Conservation (phyloP, 2,797 vertebrate species). For the Phoxinus dragarum region DNA sequence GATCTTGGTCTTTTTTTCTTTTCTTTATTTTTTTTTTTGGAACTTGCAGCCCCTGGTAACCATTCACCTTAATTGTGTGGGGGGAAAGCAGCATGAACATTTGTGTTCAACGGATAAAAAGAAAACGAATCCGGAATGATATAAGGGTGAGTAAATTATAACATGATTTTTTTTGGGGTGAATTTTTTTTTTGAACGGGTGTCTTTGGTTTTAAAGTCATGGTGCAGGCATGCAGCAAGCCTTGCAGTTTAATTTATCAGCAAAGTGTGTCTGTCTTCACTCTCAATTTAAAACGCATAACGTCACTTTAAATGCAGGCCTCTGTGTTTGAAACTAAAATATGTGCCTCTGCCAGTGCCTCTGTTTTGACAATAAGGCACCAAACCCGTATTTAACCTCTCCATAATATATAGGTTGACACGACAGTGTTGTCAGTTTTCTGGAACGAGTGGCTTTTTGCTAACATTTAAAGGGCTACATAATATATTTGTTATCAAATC, state of each 20-base stretch:
- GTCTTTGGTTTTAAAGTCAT: constrained; percentile 7
- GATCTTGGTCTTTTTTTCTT: too few species aligned
- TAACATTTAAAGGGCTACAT: background rate
- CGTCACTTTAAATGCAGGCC: constrained; percentile 45
- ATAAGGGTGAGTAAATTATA: background rate
- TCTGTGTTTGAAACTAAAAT: constrained; percentile 64
- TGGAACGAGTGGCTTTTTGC: background rate
- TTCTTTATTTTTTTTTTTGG: too few species aligned
- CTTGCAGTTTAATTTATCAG: background rate
- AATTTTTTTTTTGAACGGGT: background rate
- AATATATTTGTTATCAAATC: background rate
- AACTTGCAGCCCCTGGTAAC: too few species aligned
- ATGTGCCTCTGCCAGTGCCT: constrained; percentile 53
- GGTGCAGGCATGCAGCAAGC: background rate
- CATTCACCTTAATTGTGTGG: background rate
- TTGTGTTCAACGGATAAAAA: too few species aligned
- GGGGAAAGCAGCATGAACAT: background rate
- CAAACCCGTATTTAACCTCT: constrained; percentile 47
- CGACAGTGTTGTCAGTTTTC: background rate
- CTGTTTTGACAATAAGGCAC: constrained; percentile 65
- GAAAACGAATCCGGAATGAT: too few species aligned
- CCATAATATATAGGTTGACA: background rate
- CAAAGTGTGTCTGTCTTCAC: background rate
- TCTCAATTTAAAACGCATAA: constrained; percentile 60
- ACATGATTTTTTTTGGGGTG: background rate